Evolutionary conservation across 2,113 vertebrate genomes (phyloP).

Genomic region (Ibidorhyncha struthersii): DNA sequence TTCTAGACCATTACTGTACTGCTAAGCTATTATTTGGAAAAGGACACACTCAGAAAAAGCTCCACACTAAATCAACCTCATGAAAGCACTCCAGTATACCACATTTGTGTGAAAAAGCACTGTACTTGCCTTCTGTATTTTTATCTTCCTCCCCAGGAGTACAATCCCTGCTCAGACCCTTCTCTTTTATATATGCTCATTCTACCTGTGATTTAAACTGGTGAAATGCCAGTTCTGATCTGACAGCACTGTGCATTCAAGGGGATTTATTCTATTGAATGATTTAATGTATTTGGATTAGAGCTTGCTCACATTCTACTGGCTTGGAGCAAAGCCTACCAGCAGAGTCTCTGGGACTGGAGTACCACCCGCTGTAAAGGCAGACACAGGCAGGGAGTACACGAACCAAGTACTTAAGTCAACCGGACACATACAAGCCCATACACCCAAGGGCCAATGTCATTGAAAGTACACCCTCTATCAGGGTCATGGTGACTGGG

Average conservation of each 20-base stretch:
- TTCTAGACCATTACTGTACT: background rate
- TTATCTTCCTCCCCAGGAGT: background rate
- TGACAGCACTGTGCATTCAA: background rate
- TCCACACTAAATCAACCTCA: background rate
- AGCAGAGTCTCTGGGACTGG: background rate
- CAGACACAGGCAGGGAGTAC: background rate
- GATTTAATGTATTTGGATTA: background rate
- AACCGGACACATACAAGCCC: background rate
- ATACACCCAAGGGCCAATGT: background rate
- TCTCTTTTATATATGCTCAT: background rate
- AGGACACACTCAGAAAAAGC: background rate
- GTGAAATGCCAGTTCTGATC: background rate
- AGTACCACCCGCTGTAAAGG: fast-evolving
- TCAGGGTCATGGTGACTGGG: background rate
- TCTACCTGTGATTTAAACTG: background rate
- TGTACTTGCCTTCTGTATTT: background rate
- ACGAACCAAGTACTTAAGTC: background rate
- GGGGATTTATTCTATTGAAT: background rate
- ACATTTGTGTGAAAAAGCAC: background rate
- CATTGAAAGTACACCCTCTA: background rate
- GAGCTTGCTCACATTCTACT: background rate
- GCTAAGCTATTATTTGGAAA: background rate
- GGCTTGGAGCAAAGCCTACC: background rate
- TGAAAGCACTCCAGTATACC: background rate
- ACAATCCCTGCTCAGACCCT: background rate